Evolutionary conservation across 2,113 vertebrate genomes (phyloP), one percentile per base, ranked within the genome.

Genomic region (Hucho hucho): DNA sequence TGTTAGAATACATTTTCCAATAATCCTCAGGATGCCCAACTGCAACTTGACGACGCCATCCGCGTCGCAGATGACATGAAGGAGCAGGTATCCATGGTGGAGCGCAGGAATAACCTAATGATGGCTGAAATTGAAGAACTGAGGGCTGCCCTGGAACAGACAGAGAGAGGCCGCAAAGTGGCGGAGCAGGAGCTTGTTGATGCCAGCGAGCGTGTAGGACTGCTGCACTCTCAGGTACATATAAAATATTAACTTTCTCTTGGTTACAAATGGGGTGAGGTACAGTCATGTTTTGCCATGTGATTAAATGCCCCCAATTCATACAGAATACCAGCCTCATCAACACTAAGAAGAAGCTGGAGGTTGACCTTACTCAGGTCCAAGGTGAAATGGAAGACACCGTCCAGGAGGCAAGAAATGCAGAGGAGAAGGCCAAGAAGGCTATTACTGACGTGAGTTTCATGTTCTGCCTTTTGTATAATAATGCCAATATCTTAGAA

Each of bases 101-200:
- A 96, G 88, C 94, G 96, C 89, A 94, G 95, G 84, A 94, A 95
- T 87, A 93, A 86, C 87, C 88, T 97, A 84, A 92, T 95, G 89
- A 75, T 93, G 84, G 94, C 95, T 56, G 95, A 97, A 89, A 95
- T 96, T 0, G 95, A 96, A 80, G 95, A 97, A 83, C 91, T 95
- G 67, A 90, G 95, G 88, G 88, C 74, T 75, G 94, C 94, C 1
- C 91, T 97, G 84, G 95, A 96, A 79, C 95, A 97, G 85, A 96
- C 95, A 0, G 95, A 97, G 74, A 93, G 95, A 89, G 83, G 90
- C 53, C 94, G 95, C 72, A 96, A 94, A 84, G 83, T 94, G 1
- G 96, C 96, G 0, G 96, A 98, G 73, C 95, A 97, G 82, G 96
- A 98, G 77, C 90, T 98, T 3, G 16, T 97, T 64, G 96, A 97